phyloP scores from a whole-genome alignment of 2,113 vertebrate species.

The Thamnaconus septentrionalis region DNA sequence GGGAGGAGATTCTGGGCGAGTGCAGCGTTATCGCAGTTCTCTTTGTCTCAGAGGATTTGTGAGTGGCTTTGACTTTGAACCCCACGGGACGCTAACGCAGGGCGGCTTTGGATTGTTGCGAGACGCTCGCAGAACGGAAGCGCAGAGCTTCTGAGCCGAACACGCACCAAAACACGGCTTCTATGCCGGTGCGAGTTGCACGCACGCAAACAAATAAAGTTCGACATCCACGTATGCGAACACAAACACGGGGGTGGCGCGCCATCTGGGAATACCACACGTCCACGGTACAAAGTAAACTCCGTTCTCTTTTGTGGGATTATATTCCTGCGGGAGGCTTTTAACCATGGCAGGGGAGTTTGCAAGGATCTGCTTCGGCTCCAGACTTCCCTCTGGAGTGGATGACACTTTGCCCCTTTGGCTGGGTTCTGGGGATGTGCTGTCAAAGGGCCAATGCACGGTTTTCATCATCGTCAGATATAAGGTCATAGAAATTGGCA shows the following conservation, averaged over 20 bases:
- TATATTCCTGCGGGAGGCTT: constrained; percentile 14
- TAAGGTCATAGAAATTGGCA: too few species aligned
- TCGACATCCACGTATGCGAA: too few species aligned
- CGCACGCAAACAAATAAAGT: too few species aligned
- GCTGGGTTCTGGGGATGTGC: too few species aligned
- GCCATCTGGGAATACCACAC: constrained; percentile 47
- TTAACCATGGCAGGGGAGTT: constrained; percentile 25
- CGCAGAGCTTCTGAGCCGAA: too few species aligned
- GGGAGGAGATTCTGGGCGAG: constrained; percentile 9
- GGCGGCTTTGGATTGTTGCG: constrained; percentile 23
- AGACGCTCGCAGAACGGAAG: not conserved
- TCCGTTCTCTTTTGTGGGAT: too few species aligned
- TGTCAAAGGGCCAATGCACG: too few species aligned
- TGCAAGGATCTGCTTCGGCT: constrained; percentile 19
- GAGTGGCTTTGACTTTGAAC: constrained; percentile 22
- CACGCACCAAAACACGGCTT: too few species aligned
- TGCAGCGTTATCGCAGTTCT: not conserved
- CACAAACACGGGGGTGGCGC: constrained; percentile 21
- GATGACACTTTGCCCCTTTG: too few species aligned
- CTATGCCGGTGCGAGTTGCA: too few species aligned
- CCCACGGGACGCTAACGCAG: constrained; percentile 20
- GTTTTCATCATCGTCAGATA: too few species aligned
- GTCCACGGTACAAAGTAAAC: constrained; percentile 37
- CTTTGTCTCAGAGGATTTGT: constrained; percentile 27
- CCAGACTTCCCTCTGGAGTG: not conserved